Conservation (phyloP, 2,113 vertebrate species). For the Osmerus mordax region DNA sequence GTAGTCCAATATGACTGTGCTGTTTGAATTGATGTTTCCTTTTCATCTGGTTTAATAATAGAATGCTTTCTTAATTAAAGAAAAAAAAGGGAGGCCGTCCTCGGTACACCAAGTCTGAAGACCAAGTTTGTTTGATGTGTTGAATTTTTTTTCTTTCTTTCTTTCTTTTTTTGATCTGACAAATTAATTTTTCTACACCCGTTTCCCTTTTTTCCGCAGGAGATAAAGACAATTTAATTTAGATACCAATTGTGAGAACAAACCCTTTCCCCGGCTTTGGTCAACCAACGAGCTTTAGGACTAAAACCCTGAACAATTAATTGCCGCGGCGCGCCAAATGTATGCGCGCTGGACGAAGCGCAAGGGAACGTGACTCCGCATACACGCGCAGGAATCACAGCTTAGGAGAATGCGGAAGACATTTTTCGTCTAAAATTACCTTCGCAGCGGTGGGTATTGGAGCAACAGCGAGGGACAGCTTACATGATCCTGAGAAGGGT, state of each 20-base stretch:
- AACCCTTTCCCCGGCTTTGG: constrained; percentile 56
- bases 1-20: constrained; percentile 78
- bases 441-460: constrained; percentile 42
- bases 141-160: constrained; percentile 70
- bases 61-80: constrained; percentile 82
- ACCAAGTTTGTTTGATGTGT: constrained; percentile 81
- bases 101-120: constrained; percentile 74
- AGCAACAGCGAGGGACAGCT: constrained; percentile 40
- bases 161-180: constrained; percentile 77
- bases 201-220: constrained; percentile 48
- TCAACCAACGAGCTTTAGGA: constrained; percentile 55
- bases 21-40: constrained; percentile 82
- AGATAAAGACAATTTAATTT: constrained; percentile 85
- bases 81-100: constrained; percentile 58
- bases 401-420: constrained; percentile 20
- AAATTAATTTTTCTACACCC: constrained; percentile 73
- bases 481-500: constrained; percentile 40
- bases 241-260: constrained; percentile 72
- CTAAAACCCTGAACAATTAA: constrained; percentile 59
- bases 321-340: constrained; percentile 40
- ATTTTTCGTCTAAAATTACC: constrained; percentile 49
- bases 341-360: constrained; percentile 36
- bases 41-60: constrained; percentile 84
- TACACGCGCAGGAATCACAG: constrained; percentile 42
- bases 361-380: constrained; percentile 44